Evolutionary conservation across 2,797 vertebrate genomes (phyloP), one percentile per base, ranked within the genome.

Genomic region (Schizopygopsis malacanthus): DNA sequence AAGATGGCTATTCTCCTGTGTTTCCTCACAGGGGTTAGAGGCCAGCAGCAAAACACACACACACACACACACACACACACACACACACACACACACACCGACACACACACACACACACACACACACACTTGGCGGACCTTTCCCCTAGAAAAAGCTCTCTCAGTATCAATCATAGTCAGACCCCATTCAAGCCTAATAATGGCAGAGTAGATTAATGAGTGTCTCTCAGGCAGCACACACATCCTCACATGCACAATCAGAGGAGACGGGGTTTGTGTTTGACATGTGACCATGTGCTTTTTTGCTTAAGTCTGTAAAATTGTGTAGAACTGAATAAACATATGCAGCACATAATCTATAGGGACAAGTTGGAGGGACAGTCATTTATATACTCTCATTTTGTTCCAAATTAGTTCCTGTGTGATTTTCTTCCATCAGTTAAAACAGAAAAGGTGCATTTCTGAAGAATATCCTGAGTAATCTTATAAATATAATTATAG

Each of bases 11-110:
- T 97, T 97, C 95, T 96, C 91, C 91, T 90, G 92, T 90, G 45
- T 95, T 97, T 97, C 96, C 96, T 97, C 94, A 87, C 84, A 90
- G 89, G 91, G 95, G 94, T 94, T 92, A 94, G 91, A 96, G 96
- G 93, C 95, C 91, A 86, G 7, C 89, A 91, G 93, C 93, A 92
- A 95, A 94, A 95, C 94, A 95, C 94, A 82, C 87, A 33, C 28
- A 33, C 28, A 33, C 28, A 33, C 28, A 79, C 33, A 73, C 63
- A 37, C 37, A 37, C 4, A 37, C 37, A 75, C 33, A 54, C 59
- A 45, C 80, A 67, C 72, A 77, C 82, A 83, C 94, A 84, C 28
- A 33, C 28, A 33, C 28, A 33, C 28, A 33, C 28, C 25, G 25
- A 33, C 28, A 33, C 28, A 33, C 28, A 33, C 28, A 2, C 28